These are phyloP conservation scores for Caenorhabditis brenneri DNA, from an alignment of 1,140 invertebrate genomes.

Conservation along the genomic window DNA sequence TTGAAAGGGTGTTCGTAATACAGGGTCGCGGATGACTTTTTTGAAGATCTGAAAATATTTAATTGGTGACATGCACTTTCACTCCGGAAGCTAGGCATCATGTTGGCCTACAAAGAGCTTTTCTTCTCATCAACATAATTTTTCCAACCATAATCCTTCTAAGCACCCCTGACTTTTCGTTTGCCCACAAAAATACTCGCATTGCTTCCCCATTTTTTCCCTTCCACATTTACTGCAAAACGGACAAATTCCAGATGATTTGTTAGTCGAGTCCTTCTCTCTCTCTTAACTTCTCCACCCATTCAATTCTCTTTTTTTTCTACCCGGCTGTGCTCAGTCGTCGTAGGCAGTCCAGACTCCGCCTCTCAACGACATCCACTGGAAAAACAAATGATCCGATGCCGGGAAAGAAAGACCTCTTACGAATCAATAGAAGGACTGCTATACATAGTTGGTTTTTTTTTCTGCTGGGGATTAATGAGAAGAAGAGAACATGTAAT, in stretches of 20 bases:
- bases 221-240: constrained; percentile 6
- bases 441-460: not conserved
- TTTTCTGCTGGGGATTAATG: not conserved
- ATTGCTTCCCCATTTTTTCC: not conserved
- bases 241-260: constrained; percentile 37
- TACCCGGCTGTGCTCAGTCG: not conserved
- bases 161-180: not conserved
- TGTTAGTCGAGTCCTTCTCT: constrained; percentile 38
- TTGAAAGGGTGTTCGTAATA: constrained; percentile 52
- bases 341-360: not conserved
- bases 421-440: constrained; percentile 11
- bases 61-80: too few relatives aligned
- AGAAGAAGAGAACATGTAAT: constrained; percentile 21
- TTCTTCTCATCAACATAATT: constrained; percentile 13
- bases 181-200: not conserved
- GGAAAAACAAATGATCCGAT: constrained; percentile 32
- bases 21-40: constrained; percentile 47
- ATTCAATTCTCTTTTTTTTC: constrained; percentile 24
- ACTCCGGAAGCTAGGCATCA: too few relatives aligned
- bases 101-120: not conserved
- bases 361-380: constrained; percentile 24
- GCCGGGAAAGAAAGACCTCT: not conserved
- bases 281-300: constrained; percentile 23
- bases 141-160: not conserved
- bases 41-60: constrained; percentile 52